Evolutionary conservation across 2,797 vertebrate genomes (phyloP).

Genomic region (Acanthopagrus latus): DNA sequence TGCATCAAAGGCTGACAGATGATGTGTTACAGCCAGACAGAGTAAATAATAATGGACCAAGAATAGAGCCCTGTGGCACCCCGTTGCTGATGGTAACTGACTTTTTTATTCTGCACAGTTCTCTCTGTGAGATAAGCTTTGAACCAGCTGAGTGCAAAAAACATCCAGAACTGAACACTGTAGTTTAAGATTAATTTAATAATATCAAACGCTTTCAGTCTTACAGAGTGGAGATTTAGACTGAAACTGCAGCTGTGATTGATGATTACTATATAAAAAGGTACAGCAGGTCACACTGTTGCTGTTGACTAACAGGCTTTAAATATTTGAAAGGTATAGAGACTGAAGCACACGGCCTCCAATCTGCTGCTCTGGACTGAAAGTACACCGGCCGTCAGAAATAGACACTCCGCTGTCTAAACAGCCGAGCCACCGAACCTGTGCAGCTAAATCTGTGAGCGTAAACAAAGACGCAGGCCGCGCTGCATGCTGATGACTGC

Average conservation of each 20-base stretch:
- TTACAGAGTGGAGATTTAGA: not conserved
- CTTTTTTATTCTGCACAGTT: not conserved
- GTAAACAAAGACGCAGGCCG: conserved; percentile 50
- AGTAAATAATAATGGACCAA: not conserved
- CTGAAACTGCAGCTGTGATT: not conserved
- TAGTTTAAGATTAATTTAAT: not conserved
- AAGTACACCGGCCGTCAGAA: conserved; percentile 12
- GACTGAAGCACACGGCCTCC: not conserved
- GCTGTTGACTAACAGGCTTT: not conserved
- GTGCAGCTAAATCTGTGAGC: conserved; percentile 11
- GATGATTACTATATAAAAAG: not conserved
- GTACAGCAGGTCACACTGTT: not conserved
- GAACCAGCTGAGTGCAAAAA: not conserved
- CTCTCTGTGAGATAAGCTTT: not conserved
- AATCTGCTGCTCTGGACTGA: conserved; percentile 1
- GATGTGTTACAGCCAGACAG: not conserved
- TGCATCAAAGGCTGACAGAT: not conserved
- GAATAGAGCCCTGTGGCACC: not conserved
- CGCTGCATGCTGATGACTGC: conserved; percentile 11
- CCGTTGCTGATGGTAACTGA: not conserved
- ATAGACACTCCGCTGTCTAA: conserved; percentile 49
- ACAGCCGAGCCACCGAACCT: conserved; percentile 31
- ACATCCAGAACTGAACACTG: not conserved
- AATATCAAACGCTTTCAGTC: not conserved
- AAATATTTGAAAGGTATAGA: not conserved